Evolutionary conservation across 1,140 invertebrate species (phyloP).

Genomic region (Epicauta chinensis): DNA sequence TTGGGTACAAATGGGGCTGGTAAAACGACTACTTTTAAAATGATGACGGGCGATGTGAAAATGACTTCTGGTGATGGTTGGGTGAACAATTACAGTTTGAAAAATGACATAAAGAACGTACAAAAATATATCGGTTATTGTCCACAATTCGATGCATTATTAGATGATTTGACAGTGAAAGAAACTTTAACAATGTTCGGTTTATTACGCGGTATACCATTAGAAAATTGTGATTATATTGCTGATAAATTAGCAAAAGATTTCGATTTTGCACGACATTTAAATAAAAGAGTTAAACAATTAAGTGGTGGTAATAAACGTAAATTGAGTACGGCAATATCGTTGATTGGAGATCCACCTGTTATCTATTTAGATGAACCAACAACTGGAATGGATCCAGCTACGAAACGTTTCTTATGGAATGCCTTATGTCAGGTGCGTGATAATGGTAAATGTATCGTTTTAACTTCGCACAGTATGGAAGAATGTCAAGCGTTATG

Average conservation of each 20-base stretch:
- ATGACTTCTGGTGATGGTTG: slow-evolving; percentile 38
- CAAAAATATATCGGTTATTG: slow-evolving; percentile 66
- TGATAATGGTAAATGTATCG: slow-evolving; percentile 58
- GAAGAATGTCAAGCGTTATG: slow-evolving; percentile 83
- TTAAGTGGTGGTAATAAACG: slow-evolving; percentile 91
- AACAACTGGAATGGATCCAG: slow-evolving; percentile 77
- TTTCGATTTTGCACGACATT: slow-evolving; percentile 46
- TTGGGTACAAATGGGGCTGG: slow-evolving; percentile 74
- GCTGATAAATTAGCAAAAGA: slow-evolving; percentile 39
- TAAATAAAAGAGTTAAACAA: slow-evolving; percentile 49
- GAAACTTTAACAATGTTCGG: slow-evolving; percentile 71
- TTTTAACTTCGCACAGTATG: slow-evolving; percentile 75
- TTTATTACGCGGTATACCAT: slow-evolving; percentile 61
- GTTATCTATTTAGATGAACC: slow-evolving; percentile 84
- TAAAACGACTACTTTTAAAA: slow-evolving; percentile 80
- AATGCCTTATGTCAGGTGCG: slow-evolving; percentile 55
- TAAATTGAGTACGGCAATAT: slow-evolving; percentile 87
- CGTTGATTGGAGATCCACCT: slow-evolving; percentile 78
- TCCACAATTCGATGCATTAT: slow-evolving; percentile 76
- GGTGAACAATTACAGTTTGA: slow-evolving; percentile 43
- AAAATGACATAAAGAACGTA: slow-evolving; percentile 47
- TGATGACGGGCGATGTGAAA: slow-evolving; percentile 74
- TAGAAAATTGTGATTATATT: slow-evolving; percentile 37
- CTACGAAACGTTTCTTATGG: slow-evolving; percentile 72
- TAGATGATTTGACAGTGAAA: slow-evolving; percentile 69